Evolutionary conservation across 2,888 invertebrate genomes (phyloP).

Genomic region (Megaustenia siamemsis): DNA sequence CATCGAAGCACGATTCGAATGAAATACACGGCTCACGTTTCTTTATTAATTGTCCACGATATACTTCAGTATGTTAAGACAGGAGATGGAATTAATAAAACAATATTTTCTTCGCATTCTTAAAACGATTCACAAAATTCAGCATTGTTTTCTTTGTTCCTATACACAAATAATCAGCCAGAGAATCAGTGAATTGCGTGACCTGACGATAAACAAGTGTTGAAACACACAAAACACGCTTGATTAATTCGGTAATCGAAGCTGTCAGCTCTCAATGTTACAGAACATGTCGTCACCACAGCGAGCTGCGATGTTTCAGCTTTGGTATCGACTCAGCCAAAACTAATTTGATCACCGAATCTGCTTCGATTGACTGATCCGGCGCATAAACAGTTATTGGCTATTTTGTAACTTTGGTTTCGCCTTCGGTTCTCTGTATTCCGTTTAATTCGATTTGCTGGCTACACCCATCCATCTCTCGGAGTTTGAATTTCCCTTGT

Average conservation of each 20-base stretch:
- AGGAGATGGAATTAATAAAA: no score
- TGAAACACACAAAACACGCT: no score
- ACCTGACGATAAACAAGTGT: no score
- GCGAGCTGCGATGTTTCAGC: not conserved
- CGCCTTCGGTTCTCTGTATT: not conserved
- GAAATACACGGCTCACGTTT: no score
- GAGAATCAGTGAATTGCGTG: no score
- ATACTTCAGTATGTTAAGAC: no score
- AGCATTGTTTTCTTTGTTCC: no score
- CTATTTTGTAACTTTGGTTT: not conserved
- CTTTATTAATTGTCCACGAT: no score
- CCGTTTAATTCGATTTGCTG: conserved; percentile 23
- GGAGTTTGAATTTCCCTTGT: not conserved
- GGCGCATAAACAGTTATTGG: conserved; percentile 4
- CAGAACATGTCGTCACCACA: not conserved
- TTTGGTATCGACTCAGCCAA: conserved; percentile 24
- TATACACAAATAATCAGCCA: no score
- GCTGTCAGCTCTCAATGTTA: not conserved
- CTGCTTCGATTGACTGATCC: conserved; percentile 15
- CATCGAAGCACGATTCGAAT: no score
- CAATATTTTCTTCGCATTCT: no score
- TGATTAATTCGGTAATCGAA: not conserved
- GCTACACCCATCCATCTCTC: not conserved
- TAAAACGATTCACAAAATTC: no score
- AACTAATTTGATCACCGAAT: conserved; percentile 22